Conservation (phyloP, 2,888 invertebrate species). For the Carterocephalus palaemon region DNA sequence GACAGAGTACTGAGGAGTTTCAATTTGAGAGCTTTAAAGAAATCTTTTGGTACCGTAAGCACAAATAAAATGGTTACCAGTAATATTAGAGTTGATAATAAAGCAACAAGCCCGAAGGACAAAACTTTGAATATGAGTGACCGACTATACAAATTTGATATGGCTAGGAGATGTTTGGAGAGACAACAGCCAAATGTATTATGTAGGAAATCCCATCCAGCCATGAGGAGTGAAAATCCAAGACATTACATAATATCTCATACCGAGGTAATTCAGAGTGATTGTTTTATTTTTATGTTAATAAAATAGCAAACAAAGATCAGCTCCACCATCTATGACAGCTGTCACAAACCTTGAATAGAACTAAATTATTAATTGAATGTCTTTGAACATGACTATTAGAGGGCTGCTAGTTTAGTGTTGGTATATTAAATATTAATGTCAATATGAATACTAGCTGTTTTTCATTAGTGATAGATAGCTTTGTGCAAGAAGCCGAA, state of each 20-base stretch:
- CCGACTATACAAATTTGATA: slow-evolving; percentile 19
- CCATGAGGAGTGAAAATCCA: neutral
- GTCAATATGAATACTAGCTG: no score
- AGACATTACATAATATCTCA: slow-evolving; percentile 19
- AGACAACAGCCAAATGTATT: slow-evolving; percentile 31
- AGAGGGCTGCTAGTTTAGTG: no score
- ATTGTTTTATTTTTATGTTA: neutral
- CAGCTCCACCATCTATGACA: no score
- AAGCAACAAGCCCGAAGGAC: slow-evolving; percentile 27
- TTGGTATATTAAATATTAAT: no score
- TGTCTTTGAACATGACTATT: no score
- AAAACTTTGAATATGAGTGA: slow-evolving; percentile 31
- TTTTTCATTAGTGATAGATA: no score
- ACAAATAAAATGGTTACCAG: slow-evolving; percentile 30
- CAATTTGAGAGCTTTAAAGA: slow-evolving; percentile 33
- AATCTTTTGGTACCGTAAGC: slow-evolving; percentile 33
- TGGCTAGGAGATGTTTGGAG: no score
- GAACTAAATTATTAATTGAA: no score
- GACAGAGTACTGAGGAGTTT: slow-evolving; percentile 56
- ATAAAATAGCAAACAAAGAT: no score
- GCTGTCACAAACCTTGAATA: no score
- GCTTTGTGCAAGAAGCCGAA: no score
- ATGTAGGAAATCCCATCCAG: slow-evolving; percentile 8
- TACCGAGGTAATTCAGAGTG: slow-evolving; percentile 19
- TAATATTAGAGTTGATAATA: slow-evolving; percentile 31